These are phyloP conservation scores for Argopecten irradians DNA, from an alignment of 1,140 invertebrate species.

Conservation along the genomic window DNA sequence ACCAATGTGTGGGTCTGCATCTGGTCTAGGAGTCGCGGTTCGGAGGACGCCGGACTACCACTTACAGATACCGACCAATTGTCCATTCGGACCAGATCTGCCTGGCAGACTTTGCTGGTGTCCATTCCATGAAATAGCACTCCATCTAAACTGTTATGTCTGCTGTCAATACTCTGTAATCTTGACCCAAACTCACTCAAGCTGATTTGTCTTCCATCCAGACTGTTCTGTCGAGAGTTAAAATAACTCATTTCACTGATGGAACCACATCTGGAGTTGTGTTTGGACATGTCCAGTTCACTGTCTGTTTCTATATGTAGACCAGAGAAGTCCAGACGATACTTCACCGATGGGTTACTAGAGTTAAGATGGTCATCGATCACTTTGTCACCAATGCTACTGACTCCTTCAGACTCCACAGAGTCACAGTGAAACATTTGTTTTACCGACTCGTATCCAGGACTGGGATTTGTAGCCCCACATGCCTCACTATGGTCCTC, in stretches of 20 bases:
- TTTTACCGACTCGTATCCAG: background rate
- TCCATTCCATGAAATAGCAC: constrained; percentile 35
- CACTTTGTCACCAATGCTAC: background rate
- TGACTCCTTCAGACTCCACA: background rate
- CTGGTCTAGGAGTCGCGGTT: constrained; percentile 53
- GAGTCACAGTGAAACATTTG: background rate
- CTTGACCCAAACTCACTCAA: background rate
- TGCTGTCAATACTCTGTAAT: no score
- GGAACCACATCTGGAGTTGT: background rate
- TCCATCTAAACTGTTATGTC: background rate
- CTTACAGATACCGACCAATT: constrained; percentile 36
- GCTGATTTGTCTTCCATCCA: background rate
- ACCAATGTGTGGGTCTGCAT: constrained; percentile 61
- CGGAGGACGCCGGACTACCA: constrained; percentile 26
- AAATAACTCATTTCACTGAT: constrained; percentile 42
- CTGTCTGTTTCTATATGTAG: constrained; percentile 66
- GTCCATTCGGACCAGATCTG: constrained; percentile 35
- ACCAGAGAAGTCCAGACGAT: constrained; percentile 69
- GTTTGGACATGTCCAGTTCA: constrained; percentile 44
- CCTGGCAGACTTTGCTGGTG: constrained; percentile 31
- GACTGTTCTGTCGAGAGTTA: background rate
- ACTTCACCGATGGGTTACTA: constrained; percentile 62
- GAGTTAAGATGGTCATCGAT: constrained; percentile 34
- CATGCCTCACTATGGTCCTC: background rate
- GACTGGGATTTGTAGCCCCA: background rate